Conservation (phyloP, 1,140 invertebrate genomes). For the Dufourea novaeangliae region DNA sequence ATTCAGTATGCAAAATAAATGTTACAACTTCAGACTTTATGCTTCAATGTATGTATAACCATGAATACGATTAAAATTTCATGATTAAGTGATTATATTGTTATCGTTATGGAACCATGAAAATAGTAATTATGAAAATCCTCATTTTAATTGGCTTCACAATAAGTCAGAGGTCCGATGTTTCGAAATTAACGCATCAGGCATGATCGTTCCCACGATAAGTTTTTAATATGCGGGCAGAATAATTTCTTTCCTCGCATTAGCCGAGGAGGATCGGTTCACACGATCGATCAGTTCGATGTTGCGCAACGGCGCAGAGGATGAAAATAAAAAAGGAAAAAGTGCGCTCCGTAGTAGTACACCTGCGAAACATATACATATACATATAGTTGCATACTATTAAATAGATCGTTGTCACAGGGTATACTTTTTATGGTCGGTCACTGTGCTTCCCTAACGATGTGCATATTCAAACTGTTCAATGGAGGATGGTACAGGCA, state of each 20-base stretch:
- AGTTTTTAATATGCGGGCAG: slow-evolving; percentile 39
- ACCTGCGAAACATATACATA: slow-evolving; percentile 66
- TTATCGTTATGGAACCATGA: too few relatives aligned
- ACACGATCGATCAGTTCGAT: slow-evolving; percentile 69
- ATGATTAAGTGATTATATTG: too few relatives aligned
- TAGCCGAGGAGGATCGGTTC: slow-evolving; percentile 46
- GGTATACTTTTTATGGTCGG: slow-evolving; percentile 58
- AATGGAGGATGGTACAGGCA: slow-evolving; percentile 70
- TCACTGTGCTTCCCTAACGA: slow-evolving; percentile 16
- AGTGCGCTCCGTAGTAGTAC: slow-evolving; percentile 50
- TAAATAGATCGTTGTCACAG: slow-evolving; percentile 71
- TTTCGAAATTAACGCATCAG: neutral
- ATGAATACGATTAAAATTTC: too few relatives aligned
- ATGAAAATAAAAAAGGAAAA: slow-evolving; percentile 19
- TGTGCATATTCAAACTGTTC: slow-evolving; percentile 65
- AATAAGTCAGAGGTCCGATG: neutral
- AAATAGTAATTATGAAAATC: too few relatives aligned
- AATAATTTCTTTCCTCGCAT: neutral
- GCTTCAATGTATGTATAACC: too few relatives aligned
- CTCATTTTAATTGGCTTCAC: neutral
- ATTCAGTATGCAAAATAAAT: too few relatives aligned
- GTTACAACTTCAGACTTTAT: too few relatives aligned
- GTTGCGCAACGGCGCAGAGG: slow-evolving; percentile 4
- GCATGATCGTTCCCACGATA: slow-evolving; percentile 8
- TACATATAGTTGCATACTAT: slow-evolving; percentile 64